A percentile compares a stretch with the other conserved stretches of the same genome.
These are phyloP conservation scores for Thaleichthys pacificus DNA, from an alignment of 2,797 vertebrate species.

Conservation along the genomic window DNA sequence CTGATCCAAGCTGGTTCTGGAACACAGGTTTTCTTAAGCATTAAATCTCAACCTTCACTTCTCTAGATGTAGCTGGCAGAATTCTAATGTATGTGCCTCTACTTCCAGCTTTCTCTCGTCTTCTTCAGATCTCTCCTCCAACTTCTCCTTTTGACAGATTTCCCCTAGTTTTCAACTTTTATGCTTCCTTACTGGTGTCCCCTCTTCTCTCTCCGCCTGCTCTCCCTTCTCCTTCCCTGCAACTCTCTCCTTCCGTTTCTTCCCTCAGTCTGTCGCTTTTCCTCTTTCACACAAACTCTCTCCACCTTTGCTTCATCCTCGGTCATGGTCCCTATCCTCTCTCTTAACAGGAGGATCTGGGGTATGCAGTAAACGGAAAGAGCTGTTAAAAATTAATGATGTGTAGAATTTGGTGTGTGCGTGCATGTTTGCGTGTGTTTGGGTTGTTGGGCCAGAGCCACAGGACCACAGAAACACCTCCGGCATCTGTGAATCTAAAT, in stretches of 20 bases:
- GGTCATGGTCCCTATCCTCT: neutral
- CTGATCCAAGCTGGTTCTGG: neutral
- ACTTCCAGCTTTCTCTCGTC: neutral
- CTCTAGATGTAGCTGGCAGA: no score
- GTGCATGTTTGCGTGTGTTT: neutral
- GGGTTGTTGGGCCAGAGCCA: neutral
- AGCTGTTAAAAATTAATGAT: constrained; percentile 1
- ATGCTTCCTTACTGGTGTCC: neutral
- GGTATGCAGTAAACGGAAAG: neutral
- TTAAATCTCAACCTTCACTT: no score
- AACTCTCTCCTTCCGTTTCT: neutral
- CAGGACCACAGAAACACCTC: neutral
- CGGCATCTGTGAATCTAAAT: neutral
- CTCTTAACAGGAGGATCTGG: neutral
- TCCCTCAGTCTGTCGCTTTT: neutral
- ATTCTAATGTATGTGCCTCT: neutral
- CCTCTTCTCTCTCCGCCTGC: neutral
- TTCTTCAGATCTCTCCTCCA: neutral
- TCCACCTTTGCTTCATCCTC: neutral
- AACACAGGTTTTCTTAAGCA: no score
- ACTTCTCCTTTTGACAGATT: neutral
- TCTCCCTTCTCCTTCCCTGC: no score
- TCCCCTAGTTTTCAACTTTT: no score
- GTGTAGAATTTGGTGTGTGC: neutral
- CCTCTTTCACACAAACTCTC: neutral